Percentiles rank a stretch among this genome's conserved stretches.
Evolutionary conservation across 2,113 vertebrate genomes (phyloP).

Genomic region (Burhinus bistriatus): DNA sequence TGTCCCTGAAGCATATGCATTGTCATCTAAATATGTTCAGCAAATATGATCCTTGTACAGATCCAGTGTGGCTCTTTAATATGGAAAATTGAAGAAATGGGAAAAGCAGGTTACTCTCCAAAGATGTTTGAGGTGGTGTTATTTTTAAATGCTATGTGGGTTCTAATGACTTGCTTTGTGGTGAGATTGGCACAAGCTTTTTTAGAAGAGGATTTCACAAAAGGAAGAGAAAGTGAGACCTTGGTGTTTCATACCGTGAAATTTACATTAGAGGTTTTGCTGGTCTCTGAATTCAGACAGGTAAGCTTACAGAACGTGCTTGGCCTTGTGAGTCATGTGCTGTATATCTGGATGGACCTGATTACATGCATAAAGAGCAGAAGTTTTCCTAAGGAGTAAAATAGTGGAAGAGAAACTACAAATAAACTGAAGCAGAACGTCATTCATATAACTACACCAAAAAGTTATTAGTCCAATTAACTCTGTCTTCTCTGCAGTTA

Average conservation of each 20-base stretch:
- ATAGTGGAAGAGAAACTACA: background rate
- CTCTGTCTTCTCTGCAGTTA: background rate
- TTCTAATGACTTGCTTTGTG: background rate
- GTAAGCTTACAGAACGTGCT: background rate
- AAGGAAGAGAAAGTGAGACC: accelerated
- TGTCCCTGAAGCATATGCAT: background rate
- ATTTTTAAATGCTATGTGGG: background rate
- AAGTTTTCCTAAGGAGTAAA: background rate
- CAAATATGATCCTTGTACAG: background rate
- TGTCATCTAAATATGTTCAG: background rate
- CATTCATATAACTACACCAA: background rate
- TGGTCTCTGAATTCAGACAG: background rate
- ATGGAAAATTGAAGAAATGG: background rate
- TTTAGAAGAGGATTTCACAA: background rate
- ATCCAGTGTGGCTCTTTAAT: background rate
- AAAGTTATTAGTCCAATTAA: background rate
- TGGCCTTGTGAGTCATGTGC: background rate
- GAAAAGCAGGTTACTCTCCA: background rate
- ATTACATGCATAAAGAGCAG: background rate
- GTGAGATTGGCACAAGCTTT: background rate
- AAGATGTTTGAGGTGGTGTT: background rate
- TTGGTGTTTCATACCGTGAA: background rate
- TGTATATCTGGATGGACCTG: background rate
- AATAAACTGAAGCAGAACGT: background rate
- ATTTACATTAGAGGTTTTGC: background rate